Base-by-base conservation (phyloP, 2,797 vertebrate genomes). In the Cheirogaleus major region DNA sequence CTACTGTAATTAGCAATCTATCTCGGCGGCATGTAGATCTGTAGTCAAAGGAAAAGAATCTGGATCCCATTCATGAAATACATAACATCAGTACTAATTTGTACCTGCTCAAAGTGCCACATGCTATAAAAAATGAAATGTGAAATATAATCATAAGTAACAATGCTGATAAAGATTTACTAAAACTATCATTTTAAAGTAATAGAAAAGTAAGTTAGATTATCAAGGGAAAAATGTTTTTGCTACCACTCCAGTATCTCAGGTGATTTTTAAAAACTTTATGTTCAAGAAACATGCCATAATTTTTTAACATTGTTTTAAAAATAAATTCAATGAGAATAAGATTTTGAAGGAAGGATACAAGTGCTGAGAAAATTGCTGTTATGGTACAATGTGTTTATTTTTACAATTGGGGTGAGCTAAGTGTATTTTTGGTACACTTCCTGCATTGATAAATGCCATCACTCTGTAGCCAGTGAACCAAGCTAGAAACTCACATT, bases 1-100 rank as follows among this genome's bases (percentile, higher is more conserved):
- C 50, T 45, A 50, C 57, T 45, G 90, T 95, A 97, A 98, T 98
- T 96, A 98, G 95, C 91, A 91, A 92, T 97, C 0, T 11, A 96
- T 97, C 95, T 57, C 50, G 57, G 61, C 15, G 6, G 72, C 87
- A 79, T 52, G 88, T 30, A 97, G 67, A 87, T 97, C 72, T 97
- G 93, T n/a, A 93, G 72, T 43, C 18, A 43, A 93, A 88, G 35
- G 50, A 81, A 82, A 89, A 87, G 38, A 82, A 72, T 20, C n/a
- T 50, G 65, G 30, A 81, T 45, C 82, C 81, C 82, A 35, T n/a
- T 88, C 80, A 30, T 27, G 48, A 73, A 35, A 7, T 7, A 8
- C 8, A 2, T 1, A 52, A 32, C 48, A 20, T 30, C 55, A 17
- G 50, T 6, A 41, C 30, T 10, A 52, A 38, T 52, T 35, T 50